Evolutionary conservation across 1,140 invertebrate genomes (phyloP).

Genomic region (Bemisia tabaci): DNA sequence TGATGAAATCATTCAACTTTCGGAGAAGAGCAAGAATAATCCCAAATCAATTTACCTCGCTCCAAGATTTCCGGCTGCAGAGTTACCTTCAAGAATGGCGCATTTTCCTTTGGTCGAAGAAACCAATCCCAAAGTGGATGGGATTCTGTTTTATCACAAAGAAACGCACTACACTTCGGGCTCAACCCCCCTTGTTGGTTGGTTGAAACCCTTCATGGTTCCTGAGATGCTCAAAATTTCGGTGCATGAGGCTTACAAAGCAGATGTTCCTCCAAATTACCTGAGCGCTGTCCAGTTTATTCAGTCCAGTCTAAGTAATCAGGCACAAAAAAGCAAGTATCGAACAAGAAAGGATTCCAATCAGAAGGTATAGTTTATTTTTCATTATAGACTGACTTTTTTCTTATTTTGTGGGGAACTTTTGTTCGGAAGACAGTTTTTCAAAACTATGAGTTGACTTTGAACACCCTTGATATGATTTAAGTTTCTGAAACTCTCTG

Average conservation of each 20-base stretch:
- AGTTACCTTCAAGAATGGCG: slow-evolving; percentile 7
- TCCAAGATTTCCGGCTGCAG: slow-evolving; percentile 3
- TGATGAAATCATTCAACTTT: slow-evolving; percentile 38
- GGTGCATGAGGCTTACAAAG: neutral
- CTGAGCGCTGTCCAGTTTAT: no score
- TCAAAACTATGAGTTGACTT: no score
- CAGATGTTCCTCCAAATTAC: neutral
- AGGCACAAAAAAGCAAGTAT: no score
- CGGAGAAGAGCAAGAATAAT: slow-evolving; percentile 31
- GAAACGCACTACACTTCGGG: slow-evolving; percentile 60
- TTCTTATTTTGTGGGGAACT: no score
- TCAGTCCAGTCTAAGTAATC: no score
- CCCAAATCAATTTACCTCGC: slow-evolving; percentile 32
- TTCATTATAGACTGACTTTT: no score
- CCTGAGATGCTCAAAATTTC: slow-evolving; percentile 12
- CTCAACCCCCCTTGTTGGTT: slow-evolving; percentile 62
- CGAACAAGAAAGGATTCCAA: no score
- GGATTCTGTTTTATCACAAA: slow-evolving; percentile 70
- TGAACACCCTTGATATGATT: no score
- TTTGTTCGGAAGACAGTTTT: no score
- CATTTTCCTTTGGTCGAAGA: slow-evolving; percentile 6
- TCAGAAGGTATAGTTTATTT: no score
- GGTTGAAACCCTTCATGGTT: slow-evolving; percentile 21
- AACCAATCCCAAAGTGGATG: slow-evolving; percentile 46
- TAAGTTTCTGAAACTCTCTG: no score